phyloP scores from a whole-genome alignment of 1,140 invertebrate genomes.

The Drosophila bipectinata region DNA sequence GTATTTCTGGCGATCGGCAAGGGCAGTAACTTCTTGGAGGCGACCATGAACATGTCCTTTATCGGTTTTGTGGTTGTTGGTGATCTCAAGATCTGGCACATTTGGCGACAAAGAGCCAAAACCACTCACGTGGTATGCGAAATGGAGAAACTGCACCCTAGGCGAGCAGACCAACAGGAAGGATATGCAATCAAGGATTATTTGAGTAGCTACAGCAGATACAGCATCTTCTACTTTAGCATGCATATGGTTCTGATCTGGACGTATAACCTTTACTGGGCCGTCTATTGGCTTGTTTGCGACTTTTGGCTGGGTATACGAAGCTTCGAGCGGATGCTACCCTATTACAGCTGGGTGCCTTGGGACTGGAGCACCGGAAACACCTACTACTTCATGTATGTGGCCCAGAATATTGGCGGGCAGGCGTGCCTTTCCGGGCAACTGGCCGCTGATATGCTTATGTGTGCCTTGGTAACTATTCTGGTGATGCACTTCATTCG shows the following conservation, averaged over 20 bases:
- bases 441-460: constrained; percentile 65
- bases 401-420: constrained; percentile 57
- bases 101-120: constrained; percentile 34
- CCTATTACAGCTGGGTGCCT: constrained; percentile 71
- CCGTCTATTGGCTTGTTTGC: constrained; percentile 59
- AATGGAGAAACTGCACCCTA: constrained; percentile 54
- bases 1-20: constrained; percentile 58
- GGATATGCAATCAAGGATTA: constrained; percentile 24
- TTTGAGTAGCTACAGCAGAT: constrained; percentile 34
- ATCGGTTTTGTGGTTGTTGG: constrained; percentile 71
- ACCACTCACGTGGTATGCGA: constrained; percentile 46
- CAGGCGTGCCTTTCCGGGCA: constrained; percentile 64
- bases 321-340: constrained; percentile 51
- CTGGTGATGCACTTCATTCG: constrained; percentile 71
- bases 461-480: constrained; percentile 64
- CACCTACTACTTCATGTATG: constrained; percentile 63
- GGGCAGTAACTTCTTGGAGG: constrained; percentile 67
- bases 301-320: constrained; percentile 58
- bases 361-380: constrained; percentile 67
- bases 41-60: constrained; percentile 72
- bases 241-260: constrained; percentile 65
- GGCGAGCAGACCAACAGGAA: constrained; percentile 11
- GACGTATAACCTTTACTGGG: constrained; percentile 74
- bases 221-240: constrained; percentile 57
- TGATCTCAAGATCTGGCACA: constrained; percentile 64